These are phyloP conservation scores for Ischnura elegans DNA, from an alignment of 2,888 invertebrate species.

Conservation along the genomic window DNA sequence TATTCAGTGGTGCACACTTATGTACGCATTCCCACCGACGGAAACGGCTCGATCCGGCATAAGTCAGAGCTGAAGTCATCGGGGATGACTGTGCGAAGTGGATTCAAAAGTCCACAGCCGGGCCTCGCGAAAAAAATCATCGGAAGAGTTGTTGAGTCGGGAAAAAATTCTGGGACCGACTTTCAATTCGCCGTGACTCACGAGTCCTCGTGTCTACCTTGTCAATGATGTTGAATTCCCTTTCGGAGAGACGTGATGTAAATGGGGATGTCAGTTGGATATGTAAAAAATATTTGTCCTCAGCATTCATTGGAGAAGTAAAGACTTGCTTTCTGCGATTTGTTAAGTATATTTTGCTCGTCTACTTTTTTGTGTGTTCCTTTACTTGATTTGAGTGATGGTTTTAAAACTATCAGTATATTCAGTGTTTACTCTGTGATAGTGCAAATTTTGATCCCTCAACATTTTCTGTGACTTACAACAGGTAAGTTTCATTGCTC, in stretches of 20 bases:
- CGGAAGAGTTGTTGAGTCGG: neutral
- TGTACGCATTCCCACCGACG: constrained; percentile 5
- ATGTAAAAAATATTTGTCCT: neutral
- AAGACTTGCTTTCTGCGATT: neutral
- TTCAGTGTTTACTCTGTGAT: too few species aligned
- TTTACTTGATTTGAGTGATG: too few species aligned
- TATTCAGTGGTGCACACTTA: neutral
- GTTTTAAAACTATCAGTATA: too few species aligned
- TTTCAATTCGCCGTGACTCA: neutral
- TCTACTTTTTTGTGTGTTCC: too few species aligned
- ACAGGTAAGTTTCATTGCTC: too few species aligned
- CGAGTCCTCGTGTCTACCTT: neutral
- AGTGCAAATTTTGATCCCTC: too few species aligned
- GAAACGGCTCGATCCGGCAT: neutral
- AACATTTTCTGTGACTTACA: too few species aligned
- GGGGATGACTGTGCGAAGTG: neutral
- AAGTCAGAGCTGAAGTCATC: neutral
- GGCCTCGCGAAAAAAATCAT: neutral
- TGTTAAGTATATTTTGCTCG: neutral
- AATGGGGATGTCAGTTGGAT: neutral
- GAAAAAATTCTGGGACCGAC: neutral
- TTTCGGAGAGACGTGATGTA: neutral
- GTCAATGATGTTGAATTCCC: neutral
- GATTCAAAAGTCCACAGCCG: neutral
- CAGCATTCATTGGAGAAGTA: neutral